phyloP scores from a whole-genome alignment of 2,113 vertebrate species.

The Anguilla rostrata region DNA sequence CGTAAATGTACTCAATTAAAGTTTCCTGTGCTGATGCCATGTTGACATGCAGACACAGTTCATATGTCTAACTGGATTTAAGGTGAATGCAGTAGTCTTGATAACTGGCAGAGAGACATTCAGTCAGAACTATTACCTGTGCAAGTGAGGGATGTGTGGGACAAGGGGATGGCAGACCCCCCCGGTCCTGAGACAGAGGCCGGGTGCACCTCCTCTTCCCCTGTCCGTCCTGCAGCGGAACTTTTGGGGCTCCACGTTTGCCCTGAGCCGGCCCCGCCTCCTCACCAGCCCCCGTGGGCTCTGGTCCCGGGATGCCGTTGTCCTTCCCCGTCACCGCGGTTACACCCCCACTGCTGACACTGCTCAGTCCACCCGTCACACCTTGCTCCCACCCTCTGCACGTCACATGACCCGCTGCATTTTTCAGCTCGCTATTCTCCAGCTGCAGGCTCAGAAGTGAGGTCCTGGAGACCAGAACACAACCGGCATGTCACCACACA shows the following conservation, averaged over 20 bases:
- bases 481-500: conserved; percentile 19
- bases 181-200: conserved; percentile 47
- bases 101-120: neutral
- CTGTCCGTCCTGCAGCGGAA: conserved; percentile 46
- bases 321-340: conserved; percentile 9
- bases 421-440: conserved; percentile 77
- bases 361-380: conserved; percentile 44
- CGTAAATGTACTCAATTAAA: neutral
- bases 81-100: neutral
- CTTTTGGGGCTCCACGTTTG: conserved; percentile 59
- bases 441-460: conserved; percentile 74
- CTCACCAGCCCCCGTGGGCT: conserved; percentile 37
- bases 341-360: conserved; percentile 40
- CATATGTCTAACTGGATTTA: neutral
- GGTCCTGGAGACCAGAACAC: conserved; percentile 56
- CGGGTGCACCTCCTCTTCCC: conserved; percentile 64
- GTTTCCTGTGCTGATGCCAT: neutral
- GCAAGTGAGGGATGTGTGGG: conserved; percentile 18
- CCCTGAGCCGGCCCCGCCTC: conserved; percentile 40
- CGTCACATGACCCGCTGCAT: conserved; percentile 63
- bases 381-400: conserved; percentile 59
- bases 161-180: conserved; percentile 40
- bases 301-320: conserved; percentile 37
- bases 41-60: neutral
- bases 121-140: conserved; percentile 37